Evolutionary conservation across 2,888 invertebrate genomes (phyloP), one percentile per base, ranked within the genome.

Genomic region (Campoplex capitator): DNA sequence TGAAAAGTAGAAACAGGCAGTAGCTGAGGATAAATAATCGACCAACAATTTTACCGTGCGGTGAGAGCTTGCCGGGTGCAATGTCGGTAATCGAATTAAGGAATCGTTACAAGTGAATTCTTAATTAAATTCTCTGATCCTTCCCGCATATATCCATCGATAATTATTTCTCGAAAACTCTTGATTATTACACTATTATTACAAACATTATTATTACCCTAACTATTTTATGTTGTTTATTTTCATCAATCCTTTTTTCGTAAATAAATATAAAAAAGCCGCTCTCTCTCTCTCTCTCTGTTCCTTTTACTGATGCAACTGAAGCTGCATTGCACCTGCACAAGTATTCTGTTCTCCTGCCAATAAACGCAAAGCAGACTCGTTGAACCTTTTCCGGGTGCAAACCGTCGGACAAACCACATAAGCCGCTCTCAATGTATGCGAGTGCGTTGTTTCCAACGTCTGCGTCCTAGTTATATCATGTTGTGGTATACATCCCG

Each of bases 101-200:
- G 71, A 89, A 89, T 89, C 86, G 83, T 70, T 86, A 79, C 85
- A 74, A 82, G 82, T 84, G 83, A 88, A 84, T 89, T 89, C 89
- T 89, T 88, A 89, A 89, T 89, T 89, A 89, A 88, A 88, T 88
- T 88, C 86, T 85, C 87, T 84, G 83, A 88, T 86, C 79, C 68
- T 74, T 62, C 35, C 74, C 82, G 82, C 84, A 23, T 71, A 23
- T 71, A 18, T n/a, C 77, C 23, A 62, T 62, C 16, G 16, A 62
- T 32, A 62, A 62, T 32, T 62, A 62, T 62, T 32, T 32, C 32
- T 32, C 7, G 11, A 32, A 62, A 11, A 16, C 32, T 32, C 28
- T 32, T 28, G 13, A 13, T 13, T 32, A 32, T 62, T 16, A 1
- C 28, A 68, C 8, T 48, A 1, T 73, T 54, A 54, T 73, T 1